Evolutionary conservation across 2,797 vertebrate genomes (phyloP).

Genomic region (Bucorvus abyssinicus): DNA sequence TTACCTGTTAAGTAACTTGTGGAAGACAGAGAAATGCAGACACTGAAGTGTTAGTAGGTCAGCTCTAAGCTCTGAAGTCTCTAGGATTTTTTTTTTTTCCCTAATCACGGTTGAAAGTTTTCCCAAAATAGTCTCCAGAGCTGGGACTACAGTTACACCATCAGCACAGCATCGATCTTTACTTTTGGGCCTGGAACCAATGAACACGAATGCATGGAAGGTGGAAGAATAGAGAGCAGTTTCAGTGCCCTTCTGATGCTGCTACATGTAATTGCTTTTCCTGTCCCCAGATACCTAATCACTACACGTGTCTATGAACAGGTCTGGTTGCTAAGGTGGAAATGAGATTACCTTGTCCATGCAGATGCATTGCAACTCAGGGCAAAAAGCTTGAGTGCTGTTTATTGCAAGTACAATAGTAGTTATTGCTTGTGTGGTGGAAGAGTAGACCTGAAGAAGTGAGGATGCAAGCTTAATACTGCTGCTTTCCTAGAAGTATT

Average conservation of each 20-base stretch:
- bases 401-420: background rate
- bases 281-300: background rate
- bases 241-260: slow-evolving; percentile 13
- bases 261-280: background rate
- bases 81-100: background rate
- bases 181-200: background rate
- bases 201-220: background rate
- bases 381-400: background rate
- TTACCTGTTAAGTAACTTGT: background rate
- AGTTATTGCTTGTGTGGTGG: background rate
- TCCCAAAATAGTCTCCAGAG: background rate
- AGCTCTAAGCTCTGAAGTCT: background rate
- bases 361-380: background rate
- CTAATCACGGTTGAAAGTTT: background rate
- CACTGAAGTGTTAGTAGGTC: background rate
- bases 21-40: background rate
- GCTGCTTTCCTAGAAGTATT: background rate
- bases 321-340: background rate
- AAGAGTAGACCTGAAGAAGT: background rate
- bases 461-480: background rate
- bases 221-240: background rate
- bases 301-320: accelerated
- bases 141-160: background rate
- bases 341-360: background rate
- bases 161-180: background rate